Percentiles rank a stretch among this genome's conserved stretches.
phyloP scores from a whole-genome alignment of 2,888 invertebrate genomes.

The Harpagoxenus sublaevis region DNA sequence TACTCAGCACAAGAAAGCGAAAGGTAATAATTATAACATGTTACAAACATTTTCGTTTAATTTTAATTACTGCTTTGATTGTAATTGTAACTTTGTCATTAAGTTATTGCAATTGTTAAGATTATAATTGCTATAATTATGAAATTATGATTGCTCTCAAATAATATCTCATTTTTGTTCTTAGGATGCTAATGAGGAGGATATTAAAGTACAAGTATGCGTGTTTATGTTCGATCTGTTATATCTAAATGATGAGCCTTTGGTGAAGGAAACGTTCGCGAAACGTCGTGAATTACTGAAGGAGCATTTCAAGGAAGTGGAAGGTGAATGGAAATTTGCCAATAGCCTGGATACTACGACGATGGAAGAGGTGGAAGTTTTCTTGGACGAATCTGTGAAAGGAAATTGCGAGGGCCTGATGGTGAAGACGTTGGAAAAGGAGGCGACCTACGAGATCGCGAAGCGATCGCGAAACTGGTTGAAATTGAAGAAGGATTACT shows the following conservation, averaged over 20 bases:
- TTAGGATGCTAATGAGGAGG: slow-evolving; percentile 91
- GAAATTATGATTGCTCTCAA: neutral
- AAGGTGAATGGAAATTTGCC: slow-evolving; percentile 96
- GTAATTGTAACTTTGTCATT: neutral
- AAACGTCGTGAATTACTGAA: slow-evolving; percentile 91
- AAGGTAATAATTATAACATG: slow-evolving; percentile 89
- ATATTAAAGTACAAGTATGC: slow-evolving; percentile 96
- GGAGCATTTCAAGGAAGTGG: slow-evolving; percentile 90
- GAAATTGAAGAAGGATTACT: slow-evolving; percentile 98
- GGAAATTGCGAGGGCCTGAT: slow-evolving; percentile 99
- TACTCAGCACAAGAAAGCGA: slow-evolving; percentile 97
- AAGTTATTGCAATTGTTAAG: slow-evolving; percentile 7
- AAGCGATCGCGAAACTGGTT: slow-evolving; percentile 97
- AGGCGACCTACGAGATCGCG: slow-evolving; percentile 98
- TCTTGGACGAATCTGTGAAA: slow-evolving; percentile 97
- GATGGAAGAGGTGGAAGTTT: slow-evolving; percentile 97
- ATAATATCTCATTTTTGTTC: slow-evolving; percentile 58
- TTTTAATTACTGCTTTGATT: neutral
- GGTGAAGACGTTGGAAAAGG: slow-evolving; percentile 97
- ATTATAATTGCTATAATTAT: neutral
- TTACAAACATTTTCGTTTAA: neutral
- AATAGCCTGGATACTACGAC: slow-evolving; percentile 92
- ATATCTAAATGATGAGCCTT: slow-evolving; percentile 94
- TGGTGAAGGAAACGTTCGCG: slow-evolving; percentile 93
- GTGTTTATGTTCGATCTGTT: slow-evolving; percentile 98